These are phyloP conservation scores for Melolontha melolontha DNA, from an alignment of 2,888 invertebrate species.

Conservation along the genomic window DNA sequence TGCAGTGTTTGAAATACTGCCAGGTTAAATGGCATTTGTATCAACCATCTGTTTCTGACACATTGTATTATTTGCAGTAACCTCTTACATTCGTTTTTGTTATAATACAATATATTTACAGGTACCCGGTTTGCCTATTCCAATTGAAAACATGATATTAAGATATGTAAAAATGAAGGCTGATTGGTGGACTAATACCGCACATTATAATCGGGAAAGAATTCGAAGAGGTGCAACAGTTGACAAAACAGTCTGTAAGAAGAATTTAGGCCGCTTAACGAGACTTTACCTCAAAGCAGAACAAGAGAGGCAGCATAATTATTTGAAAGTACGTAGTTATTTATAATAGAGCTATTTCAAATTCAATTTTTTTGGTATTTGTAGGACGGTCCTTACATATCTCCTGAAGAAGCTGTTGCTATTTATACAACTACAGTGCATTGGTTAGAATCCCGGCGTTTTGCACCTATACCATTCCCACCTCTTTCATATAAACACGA, in stretches of 20 bases:
- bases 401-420: slow-evolving; percentile 99
- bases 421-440: slow-evolving; percentile 99
- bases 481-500: slow-evolving; percentile 99
- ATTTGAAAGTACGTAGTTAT: slow-evolving; percentile 79
- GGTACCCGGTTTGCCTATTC: slow-evolving; percentile 98
- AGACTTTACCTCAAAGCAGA: slow-evolving; percentile 97
- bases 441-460: slow-evolving; percentile 98
- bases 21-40: no score
- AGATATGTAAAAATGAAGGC: slow-evolving; percentile 99
- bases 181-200: slow-evolving; percentile 99
- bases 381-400: slow-evolving; percentile 97
- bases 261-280: slow-evolving; percentile 98
- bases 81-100: not conserved
- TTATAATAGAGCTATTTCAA: slow-evolving; percentile 10
- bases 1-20: no score
- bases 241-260: slow-evolving; percentile 99
- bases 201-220: slow-evolving; percentile 98
- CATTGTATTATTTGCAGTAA: no score
- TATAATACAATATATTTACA: slow-evolving; percentile 54
- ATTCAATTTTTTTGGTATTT: slow-evolving; percentile 44
- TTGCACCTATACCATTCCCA: slow-evolving; percentile 99
- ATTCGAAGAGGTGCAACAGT: slow-evolving; percentile 99
- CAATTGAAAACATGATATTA: slow-evolving; percentile 99
- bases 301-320: slow-evolving; percentile 99
- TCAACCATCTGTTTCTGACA: no score